Percentiles rank a stretch among this genome's conserved stretches.
Evolutionary conservation across 2,113 vertebrate genomes (phyloP).

Genomic region (Sorex fumeus): DNA sequence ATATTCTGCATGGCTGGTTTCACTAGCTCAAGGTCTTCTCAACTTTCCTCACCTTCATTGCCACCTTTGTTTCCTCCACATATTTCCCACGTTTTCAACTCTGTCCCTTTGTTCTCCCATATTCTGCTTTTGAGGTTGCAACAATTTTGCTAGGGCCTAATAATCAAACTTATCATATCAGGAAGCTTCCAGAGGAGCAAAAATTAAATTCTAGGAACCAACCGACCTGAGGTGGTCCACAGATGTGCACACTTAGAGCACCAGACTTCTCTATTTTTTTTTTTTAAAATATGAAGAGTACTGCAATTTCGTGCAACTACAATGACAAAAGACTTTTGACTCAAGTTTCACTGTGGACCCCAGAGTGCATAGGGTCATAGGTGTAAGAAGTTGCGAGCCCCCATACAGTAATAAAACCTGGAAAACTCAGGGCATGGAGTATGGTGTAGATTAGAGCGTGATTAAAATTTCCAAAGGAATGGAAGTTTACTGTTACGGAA

Average conservation of each 20-base stretch:
- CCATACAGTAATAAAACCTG: neutral
- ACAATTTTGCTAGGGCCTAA: conserved; percentile 4
- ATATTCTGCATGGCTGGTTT: conserved; percentile 2
- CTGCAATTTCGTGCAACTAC: neutral
- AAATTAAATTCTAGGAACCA: conserved; percentile 5
- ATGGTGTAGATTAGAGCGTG: neutral
- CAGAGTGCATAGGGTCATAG: neutral
- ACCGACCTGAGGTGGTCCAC: neutral
- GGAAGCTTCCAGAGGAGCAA: neutral
- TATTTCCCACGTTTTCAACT: neutral
- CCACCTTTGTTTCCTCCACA: neutral
- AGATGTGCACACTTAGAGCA: neutral
- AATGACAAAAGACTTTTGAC: too few relatives aligned
- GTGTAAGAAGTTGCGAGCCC: neutral
- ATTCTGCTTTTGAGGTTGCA: neutral
- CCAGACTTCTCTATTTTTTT: neutral
- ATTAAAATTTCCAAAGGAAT: neutral
- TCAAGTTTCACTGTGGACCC: neutral
- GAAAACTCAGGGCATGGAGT: neutral
- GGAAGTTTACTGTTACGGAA: neutral
- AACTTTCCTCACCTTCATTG: neutral
- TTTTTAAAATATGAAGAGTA: neutral
- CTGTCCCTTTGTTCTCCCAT: neutral
- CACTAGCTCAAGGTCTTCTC: neutral
- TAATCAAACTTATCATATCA: conserved; percentile 13